These are phyloP conservation scores for Matsumurasca onukii DNA, from an alignment of 1,140 invertebrate genomes.

Conservation along the genomic window DNA sequence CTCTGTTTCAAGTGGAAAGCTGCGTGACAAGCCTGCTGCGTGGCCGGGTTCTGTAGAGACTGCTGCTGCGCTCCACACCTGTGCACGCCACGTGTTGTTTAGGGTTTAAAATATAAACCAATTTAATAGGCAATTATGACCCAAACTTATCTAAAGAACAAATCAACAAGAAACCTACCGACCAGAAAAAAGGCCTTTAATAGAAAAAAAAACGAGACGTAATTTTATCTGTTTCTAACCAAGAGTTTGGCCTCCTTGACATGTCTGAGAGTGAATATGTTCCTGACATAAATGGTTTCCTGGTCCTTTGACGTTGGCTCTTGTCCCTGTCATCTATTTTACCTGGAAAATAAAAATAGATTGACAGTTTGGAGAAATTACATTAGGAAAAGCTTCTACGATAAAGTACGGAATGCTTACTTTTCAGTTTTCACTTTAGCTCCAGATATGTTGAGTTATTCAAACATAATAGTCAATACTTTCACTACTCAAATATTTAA, in stretches of 20 bases:
- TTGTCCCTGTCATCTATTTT: constrained; percentile 12
- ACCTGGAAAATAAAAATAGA: background rate
- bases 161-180: background rate
- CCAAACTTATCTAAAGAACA: background rate
- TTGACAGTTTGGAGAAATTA: background rate
- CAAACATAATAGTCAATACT: too few relatives aligned
- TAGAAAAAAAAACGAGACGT: too few relatives aligned
- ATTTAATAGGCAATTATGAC: background rate
- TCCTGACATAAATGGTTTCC: constrained; percentile 27
- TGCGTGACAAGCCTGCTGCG: constrained; percentile 52
- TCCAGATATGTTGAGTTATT: too few relatives aligned
- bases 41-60: constrained; percentile 44
- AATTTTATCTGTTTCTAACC: too few relatives aligned
- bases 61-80: constrained; percentile 43
- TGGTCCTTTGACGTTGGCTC: background rate
- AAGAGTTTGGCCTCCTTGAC: constrained; percentile 33
- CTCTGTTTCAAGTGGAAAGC: constrained; percentile 60
- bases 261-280: constrained; percentile 32
- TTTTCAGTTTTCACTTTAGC: too few relatives aligned
- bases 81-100: too few relatives aligned
- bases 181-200: too few relatives aligned
- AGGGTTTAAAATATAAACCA: too few relatives aligned
- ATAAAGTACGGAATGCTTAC: too few relatives aligned
- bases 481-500: too few relatives aligned
- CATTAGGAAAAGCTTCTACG: too few relatives aligned